These are phyloP conservation scores for Drosophila orena DNA, from an alignment of 1,140 invertebrate species.

Conservation along the genomic window DNA sequence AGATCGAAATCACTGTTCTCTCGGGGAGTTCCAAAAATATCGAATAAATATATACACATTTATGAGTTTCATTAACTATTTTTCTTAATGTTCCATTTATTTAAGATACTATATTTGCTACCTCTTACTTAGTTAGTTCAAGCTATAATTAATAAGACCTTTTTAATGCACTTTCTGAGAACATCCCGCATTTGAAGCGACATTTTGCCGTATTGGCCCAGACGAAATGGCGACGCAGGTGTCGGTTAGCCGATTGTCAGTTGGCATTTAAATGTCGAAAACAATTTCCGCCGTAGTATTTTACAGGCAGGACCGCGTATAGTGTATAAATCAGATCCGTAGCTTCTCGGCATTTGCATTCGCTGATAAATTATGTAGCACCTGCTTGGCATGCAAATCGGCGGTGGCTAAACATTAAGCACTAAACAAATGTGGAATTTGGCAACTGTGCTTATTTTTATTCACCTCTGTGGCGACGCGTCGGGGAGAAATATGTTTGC, in stretches of 20 bases:
- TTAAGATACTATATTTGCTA: too few relatives aligned
- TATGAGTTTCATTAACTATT: neutral
- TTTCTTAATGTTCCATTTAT: too few relatives aligned
- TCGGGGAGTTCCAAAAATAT: conserved; percentile 10
- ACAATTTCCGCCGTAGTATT: conserved; percentile 48
- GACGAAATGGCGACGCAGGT: conserved; percentile 56
- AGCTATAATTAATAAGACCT: neutral
- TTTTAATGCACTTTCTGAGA: neutral
- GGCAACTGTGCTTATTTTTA: conserved; percentile 52
- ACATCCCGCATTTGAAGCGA: neutral
- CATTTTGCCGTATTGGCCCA: conserved; percentile 24
- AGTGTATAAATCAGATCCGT: conserved; percentile 70
- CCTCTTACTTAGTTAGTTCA: neutral
- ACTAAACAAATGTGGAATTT: conserved; percentile 78
- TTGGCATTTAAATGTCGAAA: conserved; percentile 59
- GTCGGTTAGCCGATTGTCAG: conserved; percentile 42
- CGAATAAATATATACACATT: neutral
- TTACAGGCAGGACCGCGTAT: conserved; percentile 24
- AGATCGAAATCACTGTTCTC: conserved; percentile 16
- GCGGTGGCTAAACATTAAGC: conserved; percentile 66
- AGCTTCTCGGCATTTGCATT: conserved; percentile 23
- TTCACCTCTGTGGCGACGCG: conserved; percentile 59
- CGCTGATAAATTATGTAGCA: conserved; percentile 72
- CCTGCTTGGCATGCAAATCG: conserved; percentile 78
- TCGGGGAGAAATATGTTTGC: conserved; percentile 71